Evolutionary conservation across 1,140 invertebrate genomes (phyloP), one percentile per base, ranked within the genome.

Genomic region (Hylaeus anthracinus): DNA sequence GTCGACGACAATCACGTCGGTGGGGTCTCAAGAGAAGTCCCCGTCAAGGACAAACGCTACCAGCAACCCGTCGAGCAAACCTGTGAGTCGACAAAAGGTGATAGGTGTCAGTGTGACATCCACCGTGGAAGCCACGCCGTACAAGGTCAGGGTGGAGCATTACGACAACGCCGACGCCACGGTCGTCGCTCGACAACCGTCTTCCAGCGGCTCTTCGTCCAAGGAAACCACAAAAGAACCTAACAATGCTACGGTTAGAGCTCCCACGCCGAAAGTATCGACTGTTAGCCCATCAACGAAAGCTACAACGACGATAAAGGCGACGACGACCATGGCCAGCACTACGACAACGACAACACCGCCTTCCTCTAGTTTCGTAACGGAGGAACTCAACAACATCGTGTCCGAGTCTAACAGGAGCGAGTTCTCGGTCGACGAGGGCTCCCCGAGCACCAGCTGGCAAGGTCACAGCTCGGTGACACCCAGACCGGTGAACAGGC

Each of bases 381-480:
- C 93, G 0, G 94, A 95, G 81, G 93, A 94, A 51, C 87, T 92
- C 1, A 94, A 86, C 79, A 94, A 94, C 58, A 92, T 95, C 48
- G 92, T 94, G 0, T 94, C 94, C 0, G 94, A 94, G 72, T 93
- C 94, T 0, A 94, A 94, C 94, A 95, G 73, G 92, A 95, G 89
- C 79, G 94, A 95, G 69, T 94, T 95, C 78, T 93, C 91, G 12
- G 93, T 95, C 0, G 94, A 95, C 63, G 95, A 95, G 84, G 92
- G 89, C 1, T 90, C 92, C 37, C 93, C 94, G 0, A 93, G 91
- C 58, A 94, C 92, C 2, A 93, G 90, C 37, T 92, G 92, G 85
- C 90, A 88, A 10, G 84, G 91, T 3, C 84, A 86, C 5, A 85
- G 78, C 5, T 84, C 86, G 0, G 82, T 90, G 14, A 92, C 92